Evolutionary conservation across 23 tunicate genomes (phyloP).

Genomic region (Trididemnum miniatum): DNA sequence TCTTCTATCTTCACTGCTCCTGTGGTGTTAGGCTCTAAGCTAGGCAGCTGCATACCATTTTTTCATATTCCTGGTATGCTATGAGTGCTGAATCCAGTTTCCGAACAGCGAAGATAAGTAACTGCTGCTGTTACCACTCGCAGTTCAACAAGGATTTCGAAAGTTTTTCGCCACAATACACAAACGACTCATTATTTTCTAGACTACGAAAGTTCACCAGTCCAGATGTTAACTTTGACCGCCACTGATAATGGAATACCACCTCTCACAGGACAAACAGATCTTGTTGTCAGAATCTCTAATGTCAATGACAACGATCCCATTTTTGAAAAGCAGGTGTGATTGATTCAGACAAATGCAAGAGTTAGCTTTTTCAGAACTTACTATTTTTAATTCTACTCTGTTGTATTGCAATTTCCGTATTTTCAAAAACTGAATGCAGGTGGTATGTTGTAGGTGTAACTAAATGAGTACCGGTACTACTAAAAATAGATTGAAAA

Average conservation of each 20-base stretch:
- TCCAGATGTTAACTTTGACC: constrained; percentile 42
- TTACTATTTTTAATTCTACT: background rate
- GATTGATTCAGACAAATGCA: too few relatives aligned
- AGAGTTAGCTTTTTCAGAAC: background rate
- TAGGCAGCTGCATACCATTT: too few relatives aligned
- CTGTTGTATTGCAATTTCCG: too few relatives aligned
- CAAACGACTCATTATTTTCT: background rate
- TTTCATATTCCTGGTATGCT: too few relatives aligned
- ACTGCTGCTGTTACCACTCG: too few relatives aligned
- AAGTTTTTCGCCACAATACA: too few relatives aligned
- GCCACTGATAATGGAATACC: constrained; percentile 60
- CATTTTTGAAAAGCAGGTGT: constrained; percentile 45
- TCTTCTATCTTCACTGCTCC: too few relatives aligned
- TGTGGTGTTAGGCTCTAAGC: too few relatives aligned
- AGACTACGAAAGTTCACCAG: constrained; percentile 56
- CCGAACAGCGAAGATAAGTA: too few relatives aligned
- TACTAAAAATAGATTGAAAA: too few relatives aligned
- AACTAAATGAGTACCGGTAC: background rate
- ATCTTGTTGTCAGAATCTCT: constrained; percentile 41
- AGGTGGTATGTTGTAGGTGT: background rate
- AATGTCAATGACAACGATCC: constrained; percentile 85
- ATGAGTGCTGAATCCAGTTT: too few relatives aligned
- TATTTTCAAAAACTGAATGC: background rate
- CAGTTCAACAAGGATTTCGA: too few relatives aligned
- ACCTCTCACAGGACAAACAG: constrained; percentile 10